phyloP scores from a whole-genome alignment of 2,888 invertebrate genomes.

The Monopis laevigella region DNA sequence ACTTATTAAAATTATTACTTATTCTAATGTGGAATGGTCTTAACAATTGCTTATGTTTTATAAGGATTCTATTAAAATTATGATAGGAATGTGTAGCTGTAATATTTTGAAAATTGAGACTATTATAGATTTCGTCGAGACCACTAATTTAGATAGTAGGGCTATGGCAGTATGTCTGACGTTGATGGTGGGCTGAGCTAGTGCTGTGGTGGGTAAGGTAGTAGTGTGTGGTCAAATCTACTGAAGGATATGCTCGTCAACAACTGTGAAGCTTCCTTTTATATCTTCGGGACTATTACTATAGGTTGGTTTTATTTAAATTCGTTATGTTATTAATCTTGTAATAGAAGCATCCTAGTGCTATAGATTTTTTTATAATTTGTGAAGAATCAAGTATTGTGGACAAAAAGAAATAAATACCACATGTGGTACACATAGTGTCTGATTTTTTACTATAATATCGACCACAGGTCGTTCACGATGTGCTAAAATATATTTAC shows the following conservation, averaged over 20 bases:
- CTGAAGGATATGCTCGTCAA: constrained; percentile 68
- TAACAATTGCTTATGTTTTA: too few species aligned
- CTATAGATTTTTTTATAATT: background rate
- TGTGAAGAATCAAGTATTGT: too few species aligned
- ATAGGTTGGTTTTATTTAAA: constrained; percentile 49
- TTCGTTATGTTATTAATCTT: too few species aligned
- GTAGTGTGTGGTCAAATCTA: too few species aligned
- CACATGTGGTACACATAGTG: background rate
- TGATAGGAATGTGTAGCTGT: too few species aligned
- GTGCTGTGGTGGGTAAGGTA: constrained; percentile 70
- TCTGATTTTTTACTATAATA: background rate
- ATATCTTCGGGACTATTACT: constrained; percentile 60
- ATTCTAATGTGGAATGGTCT: too few species aligned
- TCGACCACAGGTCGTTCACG: too few species aligned
- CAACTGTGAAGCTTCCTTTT: constrained; percentile 69
- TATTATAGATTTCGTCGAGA: too few species aligned
- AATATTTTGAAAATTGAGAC: too few species aligned
- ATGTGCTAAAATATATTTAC: too few species aligned
- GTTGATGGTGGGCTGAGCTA: constrained; percentile 69
- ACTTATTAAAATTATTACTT: too few species aligned
- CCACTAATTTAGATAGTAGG: constrained; percentile 48
- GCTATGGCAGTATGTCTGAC: constrained; percentile 72
- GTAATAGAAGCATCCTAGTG: background rate
- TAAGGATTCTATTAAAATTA: too few species aligned
- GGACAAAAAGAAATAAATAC: background rate